These are phyloP conservation scores for Empis livida DNA, from an alignment of 2,888 invertebrate species.

Conservation along the genomic window DNA sequence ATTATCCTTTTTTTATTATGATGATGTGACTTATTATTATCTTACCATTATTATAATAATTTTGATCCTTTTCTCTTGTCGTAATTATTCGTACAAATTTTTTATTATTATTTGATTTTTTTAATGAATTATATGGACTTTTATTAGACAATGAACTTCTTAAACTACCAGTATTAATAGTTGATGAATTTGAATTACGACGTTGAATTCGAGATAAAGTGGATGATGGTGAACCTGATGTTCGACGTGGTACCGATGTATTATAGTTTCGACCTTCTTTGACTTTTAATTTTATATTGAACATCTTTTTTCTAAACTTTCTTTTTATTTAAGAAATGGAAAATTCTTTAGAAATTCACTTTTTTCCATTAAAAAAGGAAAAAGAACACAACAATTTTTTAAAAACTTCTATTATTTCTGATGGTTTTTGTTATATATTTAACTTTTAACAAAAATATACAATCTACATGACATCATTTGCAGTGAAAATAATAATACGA, in stretches of 20 bases:
- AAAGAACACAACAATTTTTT: too few species aligned
- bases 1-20: background rate
- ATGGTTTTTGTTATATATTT: too few species aligned
- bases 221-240: constrained; percentile 18
- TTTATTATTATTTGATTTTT: constrained; percentile 22
- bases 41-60: too few species aligned
- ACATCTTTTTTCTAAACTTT: constrained; percentile 24
- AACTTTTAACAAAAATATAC: too few species aligned
- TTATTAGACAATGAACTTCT: constrained; percentile 33
- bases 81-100: constrained; percentile 35
- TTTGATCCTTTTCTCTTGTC: constrained; percentile 18
- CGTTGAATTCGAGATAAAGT: constrained; percentile 8
- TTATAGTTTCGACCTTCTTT: constrained; percentile 31
- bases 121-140: constrained; percentile 28
- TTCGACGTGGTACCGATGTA: constrained; percentile 19
- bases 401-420: too few species aligned
- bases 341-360: background rate
- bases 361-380: background rate
- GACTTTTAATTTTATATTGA: constrained; percentile 37
- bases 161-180: constrained; percentile 23
- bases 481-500: background rate
- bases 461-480: background rate
- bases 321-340: background rate
- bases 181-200: constrained; percentile 10
- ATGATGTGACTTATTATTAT: background rate